Evolutionary conservation across 2,888 invertebrate species (phyloP).

Genomic region (Zelleria hepariella): DNA sequence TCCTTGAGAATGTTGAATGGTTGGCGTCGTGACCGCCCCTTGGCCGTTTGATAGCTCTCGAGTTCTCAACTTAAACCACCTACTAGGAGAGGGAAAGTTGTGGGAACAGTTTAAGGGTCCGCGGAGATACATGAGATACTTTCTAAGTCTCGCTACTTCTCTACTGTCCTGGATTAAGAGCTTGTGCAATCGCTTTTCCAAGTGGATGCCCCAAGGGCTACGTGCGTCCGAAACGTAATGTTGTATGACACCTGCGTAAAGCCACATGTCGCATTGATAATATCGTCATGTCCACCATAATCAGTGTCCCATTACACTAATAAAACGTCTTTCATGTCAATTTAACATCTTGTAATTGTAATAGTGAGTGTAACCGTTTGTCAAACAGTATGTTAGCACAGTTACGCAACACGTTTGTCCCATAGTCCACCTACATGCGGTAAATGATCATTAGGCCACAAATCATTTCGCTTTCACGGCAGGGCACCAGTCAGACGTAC

Average conservation of each 20-base stretch:
- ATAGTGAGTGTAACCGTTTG: neutral
- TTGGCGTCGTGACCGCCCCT: slow-evolving; percentile 10
- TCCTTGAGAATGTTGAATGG: slow-evolving; percentile 1
- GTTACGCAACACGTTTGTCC: slow-evolving; percentile 3
- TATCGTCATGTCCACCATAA: neutral
- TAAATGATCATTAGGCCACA: slow-evolving; percentile 18
- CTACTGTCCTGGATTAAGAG: neutral
- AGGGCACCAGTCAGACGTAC: slow-evolving; percentile 31
- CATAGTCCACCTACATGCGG: slow-evolving; percentile 7
- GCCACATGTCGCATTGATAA: neutral
- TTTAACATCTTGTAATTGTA: neutral
- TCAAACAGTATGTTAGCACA: slow-evolving; percentile 1
- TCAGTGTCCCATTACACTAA: slow-evolving; percentile 1
- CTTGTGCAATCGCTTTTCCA: neutral
- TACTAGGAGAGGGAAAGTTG: slow-evolving; percentile 31
- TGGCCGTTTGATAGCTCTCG: neutral
- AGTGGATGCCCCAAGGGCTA: neutral
- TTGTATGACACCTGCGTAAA: neutral
- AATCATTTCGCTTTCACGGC: slow-evolving; percentile 28
- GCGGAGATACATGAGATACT: slow-evolving; percentile 2
- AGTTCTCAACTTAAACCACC: neutral
- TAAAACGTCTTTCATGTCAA: neutral
- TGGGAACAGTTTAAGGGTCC: slow-evolving; percentile 22
- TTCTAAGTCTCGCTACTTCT: neutral
- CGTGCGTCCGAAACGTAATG: neutral